Conservation (phyloP, 2,113 vertebrate genomes). For the Phyllostomus hastatus region DNA sequence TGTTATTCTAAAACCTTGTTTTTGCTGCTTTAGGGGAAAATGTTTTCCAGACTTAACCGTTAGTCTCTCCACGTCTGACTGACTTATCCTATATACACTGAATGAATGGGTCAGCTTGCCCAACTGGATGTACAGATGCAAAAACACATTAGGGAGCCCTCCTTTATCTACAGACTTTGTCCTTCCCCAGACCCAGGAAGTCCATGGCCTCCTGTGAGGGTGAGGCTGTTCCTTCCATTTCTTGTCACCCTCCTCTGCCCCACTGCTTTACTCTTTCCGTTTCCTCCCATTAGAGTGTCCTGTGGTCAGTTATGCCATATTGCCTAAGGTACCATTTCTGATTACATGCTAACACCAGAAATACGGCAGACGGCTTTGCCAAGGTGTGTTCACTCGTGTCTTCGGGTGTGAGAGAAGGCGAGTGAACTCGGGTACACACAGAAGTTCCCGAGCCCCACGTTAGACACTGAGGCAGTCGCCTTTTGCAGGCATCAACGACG, state of each 20-base stretch:
- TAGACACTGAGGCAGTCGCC: neutral
- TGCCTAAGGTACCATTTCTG: neutral
- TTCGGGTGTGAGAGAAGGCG: neutral
- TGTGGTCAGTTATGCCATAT: neutral
- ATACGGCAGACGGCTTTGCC: neutral
- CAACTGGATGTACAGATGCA: neutral
- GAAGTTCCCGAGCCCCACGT: accelerated
- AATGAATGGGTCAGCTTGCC: neutral
- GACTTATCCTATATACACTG: neutral
- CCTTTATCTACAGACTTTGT: neutral
- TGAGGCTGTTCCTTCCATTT: neutral
- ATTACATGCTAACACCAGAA: neutral
- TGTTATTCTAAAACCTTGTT: neutral
- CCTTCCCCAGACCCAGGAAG: neutral
- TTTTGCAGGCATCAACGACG: conserved; percentile 92
- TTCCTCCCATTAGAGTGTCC: neutral
- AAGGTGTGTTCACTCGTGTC: neutral
- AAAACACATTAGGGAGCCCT: neutral
- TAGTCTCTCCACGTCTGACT: too few species aligned
- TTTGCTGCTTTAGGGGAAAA: neutral
- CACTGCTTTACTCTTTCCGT: neutral
- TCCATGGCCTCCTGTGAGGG: neutral
- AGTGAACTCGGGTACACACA: too few species aligned
- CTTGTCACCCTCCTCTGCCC: neutral
- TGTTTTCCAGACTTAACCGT: too few species aligned